These are phyloP conservation scores for Pomphorhynchus laevis DNA, from an alignment of 1,140 invertebrate genomes.

Conservation along the genomic window DNA sequence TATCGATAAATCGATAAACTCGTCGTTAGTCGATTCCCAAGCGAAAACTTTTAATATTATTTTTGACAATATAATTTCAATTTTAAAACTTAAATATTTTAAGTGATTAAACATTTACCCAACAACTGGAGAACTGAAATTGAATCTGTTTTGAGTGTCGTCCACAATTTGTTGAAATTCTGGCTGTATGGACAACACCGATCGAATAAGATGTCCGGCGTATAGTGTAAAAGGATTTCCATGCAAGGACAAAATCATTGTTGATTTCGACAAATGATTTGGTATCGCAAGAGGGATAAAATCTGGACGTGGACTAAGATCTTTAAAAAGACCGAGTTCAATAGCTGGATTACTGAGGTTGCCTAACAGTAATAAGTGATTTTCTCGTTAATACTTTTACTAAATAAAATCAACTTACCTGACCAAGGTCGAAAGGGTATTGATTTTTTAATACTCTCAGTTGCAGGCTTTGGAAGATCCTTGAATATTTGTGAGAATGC, in stretches of 20 bases:
- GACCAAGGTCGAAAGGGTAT: too few species aligned
- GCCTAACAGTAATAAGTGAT: slow-evolving; percentile 18
- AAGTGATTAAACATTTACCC: too few species aligned
- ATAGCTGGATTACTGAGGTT: slow-evolving; percentile 32
- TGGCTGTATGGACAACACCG: slow-evolving; percentile 42
- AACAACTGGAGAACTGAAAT: slow-evolving; percentile 50
- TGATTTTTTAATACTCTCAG: too few species aligned
- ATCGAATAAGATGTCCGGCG: slow-evolving; percentile 68
- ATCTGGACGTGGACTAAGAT: slow-evolving; percentile 43
- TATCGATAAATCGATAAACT: too few species aligned
- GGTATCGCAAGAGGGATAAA: slow-evolving; percentile 70
- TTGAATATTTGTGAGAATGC: too few species aligned
- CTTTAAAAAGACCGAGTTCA: slow-evolving; percentile 62
- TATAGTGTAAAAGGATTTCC: slow-evolving; percentile 84
- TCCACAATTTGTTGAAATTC: slow-evolving; percentile 29
- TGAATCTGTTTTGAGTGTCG: slow-evolving; percentile 34
- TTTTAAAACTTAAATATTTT: too few species aligned
- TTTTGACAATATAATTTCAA: too few species aligned
- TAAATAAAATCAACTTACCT: slow-evolving; percentile 12
- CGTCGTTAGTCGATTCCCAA: too few species aligned
- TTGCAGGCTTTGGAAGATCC: too few species aligned
- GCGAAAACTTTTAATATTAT: too few species aligned
- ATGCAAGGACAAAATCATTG: slow-evolving; percentile 35
- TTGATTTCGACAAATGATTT: slow-evolving; percentile 40
- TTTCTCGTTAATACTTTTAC: background rate